These are phyloP conservation scores for Centrocercus urophasianus DNA, from an alignment of 2,113 vertebrate species.

Conservation along the genomic window DNA sequence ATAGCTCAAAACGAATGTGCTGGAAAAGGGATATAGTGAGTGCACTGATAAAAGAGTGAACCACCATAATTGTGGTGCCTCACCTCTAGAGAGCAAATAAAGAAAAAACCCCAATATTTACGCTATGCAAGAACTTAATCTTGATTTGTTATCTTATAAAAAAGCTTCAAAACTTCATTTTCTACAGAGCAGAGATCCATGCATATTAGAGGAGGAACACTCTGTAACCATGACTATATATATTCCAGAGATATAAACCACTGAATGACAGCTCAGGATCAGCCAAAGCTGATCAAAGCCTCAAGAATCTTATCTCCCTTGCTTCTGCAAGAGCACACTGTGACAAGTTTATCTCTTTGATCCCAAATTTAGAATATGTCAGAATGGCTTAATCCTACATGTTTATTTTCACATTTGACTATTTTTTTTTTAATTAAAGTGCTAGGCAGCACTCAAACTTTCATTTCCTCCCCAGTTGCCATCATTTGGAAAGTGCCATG, in stretches of 20 bases:
- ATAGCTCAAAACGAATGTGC: constrained; percentile 3
- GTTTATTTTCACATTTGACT: constrained; percentile 39
- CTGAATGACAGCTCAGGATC: constrained; percentile 50
- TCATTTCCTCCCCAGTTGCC: background rate
- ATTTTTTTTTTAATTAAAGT: background rate
- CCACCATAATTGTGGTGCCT: background rate
- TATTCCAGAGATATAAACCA: constrained; percentile 25
- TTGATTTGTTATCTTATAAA: constrained; percentile 26
- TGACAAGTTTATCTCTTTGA: constrained; percentile 56
- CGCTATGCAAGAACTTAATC: constrained; percentile 1
- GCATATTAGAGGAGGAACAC: constrained; percentile 16
- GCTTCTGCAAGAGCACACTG: constrained; percentile 27
- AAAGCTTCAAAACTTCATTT: constrained; percentile 21
- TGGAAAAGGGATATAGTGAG: background rate
- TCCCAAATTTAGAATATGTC: constrained; percentile 39
- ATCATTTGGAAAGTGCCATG: background rate
- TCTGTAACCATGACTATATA: constrained; percentile 27
- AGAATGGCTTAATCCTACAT: constrained; percentile 23
- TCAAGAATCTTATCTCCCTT: constrained; percentile 28
- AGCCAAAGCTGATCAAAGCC: constrained; percentile 57
- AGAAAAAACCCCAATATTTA: background rate
- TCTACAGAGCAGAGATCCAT: constrained; percentile 34
- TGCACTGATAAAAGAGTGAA: background rate
- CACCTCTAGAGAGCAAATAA: constrained; percentile 14
- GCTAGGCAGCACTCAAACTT: background rate